Base-by-base conservation (phyloP, 37 sponge, comb jelly and placozoan genomes). In the Ianthella basta region DNA sequence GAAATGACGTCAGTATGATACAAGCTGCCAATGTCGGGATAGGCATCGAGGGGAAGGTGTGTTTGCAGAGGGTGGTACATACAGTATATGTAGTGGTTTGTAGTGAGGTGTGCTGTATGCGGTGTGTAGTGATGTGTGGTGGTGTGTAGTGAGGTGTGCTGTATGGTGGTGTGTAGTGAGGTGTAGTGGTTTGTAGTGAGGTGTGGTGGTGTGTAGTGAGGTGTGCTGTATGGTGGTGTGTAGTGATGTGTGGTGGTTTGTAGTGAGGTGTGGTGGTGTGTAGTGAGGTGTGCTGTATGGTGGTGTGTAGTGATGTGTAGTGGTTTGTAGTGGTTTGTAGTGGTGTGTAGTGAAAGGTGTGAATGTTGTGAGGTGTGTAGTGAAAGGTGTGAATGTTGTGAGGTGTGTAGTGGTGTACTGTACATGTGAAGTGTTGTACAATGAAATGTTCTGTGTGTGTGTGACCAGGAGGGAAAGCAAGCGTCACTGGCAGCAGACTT, bases 1-100 rank as follows among this genome's bases (percentile, higher is more conserved):
- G 98, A 1, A 97, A 97, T 78, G 98, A 97, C 68, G 95, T 97
- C 24, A 97, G 98, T 73, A 97, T 97, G 98, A 97, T 97, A 37
- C 95, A 97, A 82, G 96, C 94, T 34, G 98, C 95, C 55, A 89
- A 97, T 56, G 98, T 89, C 3, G 98, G 95, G 10, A 90, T 97
- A 84, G 98, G 98, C 13, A 97, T 97, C 56, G 94, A 93, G 38
- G 98, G 98, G 59, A 97, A 94, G 86, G 92, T 91, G 16, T n/a
- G n/a, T n/a, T n/a, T 24, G 81, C 15, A 30, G 50, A 25, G 21
- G 50, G 20, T 36, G 16, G 78, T 37, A 25, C 21, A 33, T 20
- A 6, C 36, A 25, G 59, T 25, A 29, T 54, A 32, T 5, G 6
- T 4, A 14, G 40, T 33, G 38, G 18, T 35, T 35, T n/a, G 23